These are phyloP conservation scores for Drosophila micromelanica DNA, from an alignment of 1,140 invertebrate genomes.

Conservation along the genomic window DNA sequence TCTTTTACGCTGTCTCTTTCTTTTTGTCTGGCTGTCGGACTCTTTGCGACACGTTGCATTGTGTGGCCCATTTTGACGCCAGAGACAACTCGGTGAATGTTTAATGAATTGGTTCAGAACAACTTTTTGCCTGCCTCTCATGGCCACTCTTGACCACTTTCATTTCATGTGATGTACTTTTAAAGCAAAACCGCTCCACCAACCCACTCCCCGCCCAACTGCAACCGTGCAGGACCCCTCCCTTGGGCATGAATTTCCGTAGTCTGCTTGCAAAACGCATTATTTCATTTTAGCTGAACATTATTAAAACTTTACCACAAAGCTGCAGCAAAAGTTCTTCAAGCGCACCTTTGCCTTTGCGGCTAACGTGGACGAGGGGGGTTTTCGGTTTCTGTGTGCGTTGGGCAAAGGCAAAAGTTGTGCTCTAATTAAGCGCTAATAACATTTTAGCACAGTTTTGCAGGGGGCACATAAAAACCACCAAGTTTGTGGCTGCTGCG, in stretches of 20 bases:
- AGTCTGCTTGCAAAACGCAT: slow-evolving; percentile 64
- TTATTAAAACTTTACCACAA: slow-evolving; percentile 78
- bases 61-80: slow-evolving; percentile 52
- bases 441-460: slow-evolving; percentile 73
- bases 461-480: slow-evolving; percentile 22
- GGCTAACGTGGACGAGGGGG: slow-evolving; percentile 22
- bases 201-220: slow-evolving; percentile 1
- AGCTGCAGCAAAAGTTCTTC: slow-evolving; percentile 68
- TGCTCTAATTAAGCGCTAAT: slow-evolving; percentile 79
- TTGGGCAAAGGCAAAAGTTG: slow-evolving; percentile 46
- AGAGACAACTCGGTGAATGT: slow-evolving; percentile 65
- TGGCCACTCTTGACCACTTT: slow-evolving; percentile 33
- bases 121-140: slow-evolving; percentile 44
- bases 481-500: slow-evolving; percentile 18
- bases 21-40: slow-evolving; percentile 8
- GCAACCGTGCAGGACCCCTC: slow-evolving; percentile 7
- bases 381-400: slow-evolving; percentile 8
- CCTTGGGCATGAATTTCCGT: slow-evolving; percentile 12
- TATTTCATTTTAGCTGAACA: slow-evolving; percentile 77
- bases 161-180: slow-evolving; percentile 34
- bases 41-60: slow-evolving; percentile 41
- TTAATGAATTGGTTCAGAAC: slow-evolving; percentile 71
- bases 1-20: slow-evolving; percentile 4
- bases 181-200: not conserved
- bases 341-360: slow-evolving; percentile 61